A percentile compares a stretch with the other conserved stretches of the same genome.
These are phyloP conservation scores for Panopea generosa DNA, from an alignment of 2,888 invertebrate genomes.

Conservation along the genomic window DNA sequence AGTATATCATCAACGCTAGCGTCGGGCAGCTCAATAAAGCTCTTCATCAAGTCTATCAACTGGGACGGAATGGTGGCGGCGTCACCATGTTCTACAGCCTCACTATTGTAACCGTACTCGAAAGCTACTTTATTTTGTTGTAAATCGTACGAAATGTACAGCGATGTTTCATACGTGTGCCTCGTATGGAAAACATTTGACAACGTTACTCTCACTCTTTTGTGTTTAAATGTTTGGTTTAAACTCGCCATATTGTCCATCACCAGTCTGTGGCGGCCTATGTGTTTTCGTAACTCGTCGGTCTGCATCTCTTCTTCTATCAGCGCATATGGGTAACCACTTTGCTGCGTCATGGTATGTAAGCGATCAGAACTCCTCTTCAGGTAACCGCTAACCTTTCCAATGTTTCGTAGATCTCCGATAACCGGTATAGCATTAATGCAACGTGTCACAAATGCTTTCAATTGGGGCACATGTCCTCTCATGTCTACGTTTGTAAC, in stretches of 20 bases:
- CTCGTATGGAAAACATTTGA: conserved; percentile 32
- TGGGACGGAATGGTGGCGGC: conserved; percentile 12
- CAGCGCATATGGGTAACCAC: conserved; percentile 36
- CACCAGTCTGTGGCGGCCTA: conserved; percentile 36
- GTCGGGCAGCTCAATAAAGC: conserved; percentile 13
- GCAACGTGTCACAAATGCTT: conserved; percentile 36
- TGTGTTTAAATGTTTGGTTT: conserved; percentile 28
- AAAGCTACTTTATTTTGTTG: conserved; percentile 14
- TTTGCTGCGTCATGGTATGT: conserved; percentile 31
- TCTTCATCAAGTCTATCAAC: conserved; percentile 17
- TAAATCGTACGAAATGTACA: background rate
- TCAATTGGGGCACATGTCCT: conserved; percentile 42
- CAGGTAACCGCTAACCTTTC: conserved; percentile 20
- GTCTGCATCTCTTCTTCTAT: conserved; percentile 36
- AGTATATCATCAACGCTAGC: conserved; percentile 16
- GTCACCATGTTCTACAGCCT: conserved; percentile 11
- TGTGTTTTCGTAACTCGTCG: conserved; percentile 21
- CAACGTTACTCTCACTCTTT: conserved; percentile 26
- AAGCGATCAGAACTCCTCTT: conserved; percentile 24
- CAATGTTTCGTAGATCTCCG: conserved; percentile 21
- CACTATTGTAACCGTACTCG: conserved; percentile 26
- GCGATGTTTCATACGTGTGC: conserved; percentile 23
- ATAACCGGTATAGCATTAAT: conserved; percentile 43
- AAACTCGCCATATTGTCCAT: conserved; percentile 47
- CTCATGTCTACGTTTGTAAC: conserved; percentile 49